phyloP scores from a whole-genome alignment of 2,797 vertebrate species.

The Bradypodion pumilum region DNA sequence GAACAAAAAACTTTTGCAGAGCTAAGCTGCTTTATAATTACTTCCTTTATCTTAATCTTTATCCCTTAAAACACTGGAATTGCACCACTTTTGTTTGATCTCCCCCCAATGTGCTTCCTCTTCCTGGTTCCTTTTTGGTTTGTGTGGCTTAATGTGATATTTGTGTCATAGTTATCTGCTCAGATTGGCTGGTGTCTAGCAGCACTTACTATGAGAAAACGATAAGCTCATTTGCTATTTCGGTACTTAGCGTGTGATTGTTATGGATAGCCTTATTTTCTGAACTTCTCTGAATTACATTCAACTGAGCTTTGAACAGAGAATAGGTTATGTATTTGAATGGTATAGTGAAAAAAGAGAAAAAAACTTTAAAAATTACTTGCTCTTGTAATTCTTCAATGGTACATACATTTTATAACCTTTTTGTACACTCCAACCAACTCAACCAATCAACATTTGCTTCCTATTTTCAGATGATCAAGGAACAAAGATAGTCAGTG shows the following conservation, averaged over 20 bases:
- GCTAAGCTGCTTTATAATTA: slow-evolving; percentile 6
- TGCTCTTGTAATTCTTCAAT: too few species aligned
- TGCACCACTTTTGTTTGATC: slow-evolving; percentile 28
- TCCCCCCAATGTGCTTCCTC: neutral
- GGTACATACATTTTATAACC: too few species aligned
- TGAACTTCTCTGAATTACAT: slow-evolving; percentile 30
- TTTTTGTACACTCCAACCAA: too few species aligned
- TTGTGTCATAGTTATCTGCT: slow-evolving; percentile 15
- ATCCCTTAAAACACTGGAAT: slow-evolving; percentile 31
- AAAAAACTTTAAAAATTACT: too few species aligned
- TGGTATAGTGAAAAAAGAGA: neutral
- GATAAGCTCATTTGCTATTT: slow-evolving; percentile 15
- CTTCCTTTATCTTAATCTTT: slow-evolving; percentile 10
- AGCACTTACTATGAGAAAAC: slow-evolving; percentile 21
- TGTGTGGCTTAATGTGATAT: neutral
- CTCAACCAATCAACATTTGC: neutral
- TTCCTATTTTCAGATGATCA: neutral
- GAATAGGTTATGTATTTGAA: neutral
- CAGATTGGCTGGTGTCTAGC: neutral
- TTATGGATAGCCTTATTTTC: slow-evolving; percentile 8
- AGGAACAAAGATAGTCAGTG: too few species aligned
- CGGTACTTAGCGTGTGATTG: neutral
- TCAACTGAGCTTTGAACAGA: neutral
- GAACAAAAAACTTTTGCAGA: neutral
- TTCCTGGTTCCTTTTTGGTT: neutral